Base-by-base conservation (phyloP, 2,113 vertebrate species). In the Passer montanus region DNA sequence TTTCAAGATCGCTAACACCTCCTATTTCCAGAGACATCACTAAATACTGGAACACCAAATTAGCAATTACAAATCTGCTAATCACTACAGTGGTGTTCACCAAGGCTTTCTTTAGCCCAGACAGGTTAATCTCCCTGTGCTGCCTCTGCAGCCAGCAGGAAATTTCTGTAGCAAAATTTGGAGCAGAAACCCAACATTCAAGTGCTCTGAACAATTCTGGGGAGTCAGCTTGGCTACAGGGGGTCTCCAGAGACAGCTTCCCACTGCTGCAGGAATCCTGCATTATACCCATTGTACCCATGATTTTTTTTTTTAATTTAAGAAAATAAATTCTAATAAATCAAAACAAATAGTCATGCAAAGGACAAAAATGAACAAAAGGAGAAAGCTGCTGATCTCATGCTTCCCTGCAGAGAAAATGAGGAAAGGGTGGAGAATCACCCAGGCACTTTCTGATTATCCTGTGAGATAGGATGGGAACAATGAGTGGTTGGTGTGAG, bases 331-430 rank as follows among this genome's bases (percentile, higher is more conserved):
- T 68, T 44, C 22, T 77, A 89, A 63, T 50, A 74, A 84, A 91
- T 77, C 46, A 44, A 84, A 94, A 86, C 47, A 93, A 95, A 74
- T 47, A 67, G 8, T 50, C 39, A 81, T 10, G 16, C 13, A 70
- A 94, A 80, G 75, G 55, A 59, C 39, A 91, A 93, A 80, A 90
- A 56, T 17, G 9, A 77, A 90, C 81, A 83, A 91, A 75, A 92
- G 68, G 35, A 93, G 90, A 97, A 88, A 93, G 85, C 26, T 92
- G 83, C 83, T 96, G 93, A 95, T 73, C 90, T 96, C 93, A 96
- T 68, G 60, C 52, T 95, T 93, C 85, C 68, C 83, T 70, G 64
- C 30, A 31, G 73, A 81, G 85, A 94, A 94, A 90, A 83, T 75
- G 76, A 96, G 94, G 90, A 96, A 94, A 95, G 88, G 94, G 83